These are phyloP conservation scores for Protaetia brevitarsis DNA, from an alignment of 1,140 invertebrate species.

Conservation along the genomic window DNA sequence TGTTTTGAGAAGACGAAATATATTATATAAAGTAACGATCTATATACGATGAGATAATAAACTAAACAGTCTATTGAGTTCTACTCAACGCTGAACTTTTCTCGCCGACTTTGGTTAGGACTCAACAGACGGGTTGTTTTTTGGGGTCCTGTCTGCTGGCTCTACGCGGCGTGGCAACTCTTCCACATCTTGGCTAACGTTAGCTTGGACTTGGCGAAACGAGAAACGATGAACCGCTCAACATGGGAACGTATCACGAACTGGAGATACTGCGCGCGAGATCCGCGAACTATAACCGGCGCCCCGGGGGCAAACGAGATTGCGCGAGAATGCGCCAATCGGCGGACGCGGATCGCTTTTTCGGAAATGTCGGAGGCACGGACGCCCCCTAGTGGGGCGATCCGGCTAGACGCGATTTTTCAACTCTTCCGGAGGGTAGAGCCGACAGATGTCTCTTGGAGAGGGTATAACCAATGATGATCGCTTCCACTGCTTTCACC, in stretches of 20 bases:
- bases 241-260: neutral
- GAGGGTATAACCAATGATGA: neutral
- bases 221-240: neutral
- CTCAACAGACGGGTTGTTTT: neutral
- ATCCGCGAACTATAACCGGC: neutral
- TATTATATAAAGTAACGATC: no score
- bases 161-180: constrained; percentile 18
- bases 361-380: no score
- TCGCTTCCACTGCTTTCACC: no score
- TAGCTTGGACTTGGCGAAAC: neutral
- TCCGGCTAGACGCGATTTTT: neutral
- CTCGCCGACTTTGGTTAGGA: neutral
- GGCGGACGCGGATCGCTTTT: no score
- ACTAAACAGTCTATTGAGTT: constrained; percentile 8
- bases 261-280: neutral
- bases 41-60: neutral
- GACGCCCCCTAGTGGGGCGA: neutral
- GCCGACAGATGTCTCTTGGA: neutral
- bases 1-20: neutral
- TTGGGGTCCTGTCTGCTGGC: neutral
- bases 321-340: neutral
- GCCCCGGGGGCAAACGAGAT: neutral
- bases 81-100: constrained; percentile 6
- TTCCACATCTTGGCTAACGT: constrained; percentile 13
- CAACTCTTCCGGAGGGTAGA: neutral